phyloP scores from a whole-genome alignment of 2,797 vertebrate genomes.

The Crocodylus rhombifer region DNA sequence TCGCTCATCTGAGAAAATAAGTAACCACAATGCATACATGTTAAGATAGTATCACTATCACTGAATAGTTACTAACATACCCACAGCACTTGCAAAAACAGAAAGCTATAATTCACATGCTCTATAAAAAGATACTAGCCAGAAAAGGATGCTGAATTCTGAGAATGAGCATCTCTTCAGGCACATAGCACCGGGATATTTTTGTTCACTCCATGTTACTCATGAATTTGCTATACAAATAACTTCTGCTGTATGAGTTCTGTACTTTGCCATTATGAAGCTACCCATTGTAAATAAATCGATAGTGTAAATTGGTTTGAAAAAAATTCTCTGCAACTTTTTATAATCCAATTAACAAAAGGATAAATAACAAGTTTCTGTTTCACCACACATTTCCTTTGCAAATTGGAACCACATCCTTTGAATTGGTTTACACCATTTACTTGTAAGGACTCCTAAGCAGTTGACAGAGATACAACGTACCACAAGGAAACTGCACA shows the following conservation, averaged over 20 bases:
- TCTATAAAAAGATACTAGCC: background rate
- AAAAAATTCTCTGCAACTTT: conserved; percentile 3
- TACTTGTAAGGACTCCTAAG: background rate
- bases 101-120: background rate
- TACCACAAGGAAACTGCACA: no score
- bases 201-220: background rate
- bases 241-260: background rate
- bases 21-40: background rate
- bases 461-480: no score
- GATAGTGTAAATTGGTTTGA: background rate
- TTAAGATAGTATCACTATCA: background rate
- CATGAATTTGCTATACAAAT: background rate
- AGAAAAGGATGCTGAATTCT: background rate
- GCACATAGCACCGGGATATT: background rate
- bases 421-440: conserved; percentile 13
- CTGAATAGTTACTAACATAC: background rate
- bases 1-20: conserved; percentile 92
- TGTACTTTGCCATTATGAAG: background rate
- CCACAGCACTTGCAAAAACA: background rate
- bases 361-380: background rate
- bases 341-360: conserved; percentile 27
- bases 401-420: conserved; percentile 52
- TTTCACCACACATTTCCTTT: conserved; percentile 57
- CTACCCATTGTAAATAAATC: background rate
- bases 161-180: no score